Evolutionary conservation across 2,888 invertebrate genomes (phyloP).

Genomic region (Drosophila infuscata): DNA sequence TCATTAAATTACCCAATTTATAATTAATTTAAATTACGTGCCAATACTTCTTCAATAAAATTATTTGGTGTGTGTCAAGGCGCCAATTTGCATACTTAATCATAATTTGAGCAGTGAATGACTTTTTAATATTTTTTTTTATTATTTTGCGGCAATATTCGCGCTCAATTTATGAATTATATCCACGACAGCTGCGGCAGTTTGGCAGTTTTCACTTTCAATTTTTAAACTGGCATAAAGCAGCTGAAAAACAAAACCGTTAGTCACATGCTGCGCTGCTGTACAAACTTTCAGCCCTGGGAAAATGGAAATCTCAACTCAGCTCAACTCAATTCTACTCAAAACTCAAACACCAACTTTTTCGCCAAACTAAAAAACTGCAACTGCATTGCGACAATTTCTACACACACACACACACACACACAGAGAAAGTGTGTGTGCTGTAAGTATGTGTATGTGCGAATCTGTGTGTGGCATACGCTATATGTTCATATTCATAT

Average conservation of each 20-base stretch:
- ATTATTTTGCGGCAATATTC: slow-evolving; percentile 35
- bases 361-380: slow-evolving; percentile 55
- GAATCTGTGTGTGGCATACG: slow-evolving; percentile 35
- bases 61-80: slow-evolving; percentile 31
- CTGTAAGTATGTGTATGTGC: neutral
- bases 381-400: slow-evolving; percentile 75
- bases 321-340: slow-evolving; percentile 30
- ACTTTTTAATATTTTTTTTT: slow-evolving; percentile 33
- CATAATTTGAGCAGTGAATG: slow-evolving; percentile 35
- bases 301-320: slow-evolving; percentile 41
- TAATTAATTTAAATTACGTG: slow-evolving; percentile 17
- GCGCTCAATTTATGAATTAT: slow-evolving; percentile 50
- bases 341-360: slow-evolving; percentile 59
- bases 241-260: slow-evolving; percentile 33
- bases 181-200: slow-evolving; percentile 50
- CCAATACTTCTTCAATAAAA: slow-evolving; percentile 18
- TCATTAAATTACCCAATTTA: slow-evolving; percentile 3
- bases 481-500: slow-evolving; percentile 66
- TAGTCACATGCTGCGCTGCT: slow-evolving; percentile 42
- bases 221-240: slow-evolving; percentile 38
- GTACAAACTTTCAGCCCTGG: slow-evolving; percentile 41
- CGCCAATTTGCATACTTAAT: slow-evolving; percentile 53
- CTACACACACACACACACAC: slow-evolving; percentile 17
- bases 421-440: neutral
- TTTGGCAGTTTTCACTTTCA: slow-evolving; percentile 58